Conservation (phyloP, 2,888 invertebrate species). For the Drosophila lutescens region DNA sequence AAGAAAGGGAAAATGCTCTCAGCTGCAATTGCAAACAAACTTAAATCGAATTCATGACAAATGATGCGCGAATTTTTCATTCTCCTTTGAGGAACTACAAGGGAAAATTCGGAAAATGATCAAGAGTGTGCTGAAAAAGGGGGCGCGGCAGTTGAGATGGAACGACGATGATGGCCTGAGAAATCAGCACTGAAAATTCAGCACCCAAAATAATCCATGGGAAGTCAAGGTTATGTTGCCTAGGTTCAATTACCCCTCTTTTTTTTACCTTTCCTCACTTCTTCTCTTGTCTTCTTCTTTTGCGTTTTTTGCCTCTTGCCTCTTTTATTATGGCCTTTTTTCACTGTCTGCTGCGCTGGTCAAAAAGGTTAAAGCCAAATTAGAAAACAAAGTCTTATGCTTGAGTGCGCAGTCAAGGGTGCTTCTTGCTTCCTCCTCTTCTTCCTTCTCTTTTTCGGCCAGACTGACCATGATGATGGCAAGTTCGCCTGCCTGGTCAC, state of each 20-base stretch:
- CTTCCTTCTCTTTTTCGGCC: conserved; percentile 13
- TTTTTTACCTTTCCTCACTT: conserved; percentile 9
- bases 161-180: neutral
- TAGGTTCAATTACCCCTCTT: conserved; percentile 72
- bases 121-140: neutral
- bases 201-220: conserved; percentile 3
- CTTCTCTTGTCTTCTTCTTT: neutral
- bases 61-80: conserved; percentile 74
- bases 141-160: neutral
- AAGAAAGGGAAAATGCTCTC: conserved; percentile 21
- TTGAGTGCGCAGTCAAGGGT: conserved; percentile 68
- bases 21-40: conserved; percentile 53
- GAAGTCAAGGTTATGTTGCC: conserved; percentile 70
- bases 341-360: conserved; percentile 32
- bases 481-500: conserved; percentile 60
- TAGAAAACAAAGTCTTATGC: conserved; percentile 72
- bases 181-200: conserved; percentile 8
- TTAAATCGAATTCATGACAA: conserved; percentile 79
- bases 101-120: neutral
- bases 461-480: conserved; percentile 46
- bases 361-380: conserved; percentile 71
- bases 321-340: conserved; percentile 30
- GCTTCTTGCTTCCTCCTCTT: conserved; percentile 40
- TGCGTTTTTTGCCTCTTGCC: neutral
- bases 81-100: conserved; percentile 16